phyloP scores from a whole-genome alignment of 2,888 invertebrate genomes.

The Harmothoe impar region DNA sequence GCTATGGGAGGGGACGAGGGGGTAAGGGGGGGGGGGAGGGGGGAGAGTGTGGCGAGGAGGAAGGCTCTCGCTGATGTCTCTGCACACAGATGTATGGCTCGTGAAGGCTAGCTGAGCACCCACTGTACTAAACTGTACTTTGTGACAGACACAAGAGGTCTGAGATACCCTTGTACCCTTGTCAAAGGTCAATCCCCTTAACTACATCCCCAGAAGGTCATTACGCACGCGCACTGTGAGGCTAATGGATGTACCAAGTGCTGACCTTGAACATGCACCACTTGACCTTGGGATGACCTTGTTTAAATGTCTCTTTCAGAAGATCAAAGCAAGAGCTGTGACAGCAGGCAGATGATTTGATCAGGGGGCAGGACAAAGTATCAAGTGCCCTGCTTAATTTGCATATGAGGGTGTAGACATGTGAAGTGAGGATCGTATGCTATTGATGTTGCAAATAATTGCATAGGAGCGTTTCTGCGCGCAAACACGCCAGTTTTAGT shows the following conservation, averaged over 20 bases:
- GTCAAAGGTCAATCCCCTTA: neutral
- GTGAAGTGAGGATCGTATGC: neutral
- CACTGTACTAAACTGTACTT: too few relatives aligned
- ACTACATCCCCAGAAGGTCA: neutral
- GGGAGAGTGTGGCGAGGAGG: too few relatives aligned
- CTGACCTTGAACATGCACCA: neutral
- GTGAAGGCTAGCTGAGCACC: too few relatives aligned
- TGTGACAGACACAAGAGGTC: too few relatives aligned
- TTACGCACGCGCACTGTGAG: neutral
- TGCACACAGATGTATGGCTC: too few relatives aligned
- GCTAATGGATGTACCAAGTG: constrained; percentile 10
- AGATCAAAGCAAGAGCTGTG: constrained; percentile 26
- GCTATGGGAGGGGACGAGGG: too few relatives aligned
- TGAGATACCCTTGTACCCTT: neutral
- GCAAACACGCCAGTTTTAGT: too few relatives aligned
- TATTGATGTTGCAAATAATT: constrained; percentile 14
- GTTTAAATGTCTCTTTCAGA: neutral
- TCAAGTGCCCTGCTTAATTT: constrained; percentile 11
- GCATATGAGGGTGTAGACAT: neutral
- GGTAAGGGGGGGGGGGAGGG: too few relatives aligned
- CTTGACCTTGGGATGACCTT: constrained; percentile 49
- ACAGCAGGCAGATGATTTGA: constrained; percentile 15
- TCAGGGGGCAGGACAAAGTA: neutral
- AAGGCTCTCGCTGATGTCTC: too few relatives aligned
- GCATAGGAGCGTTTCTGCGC: neutral